Conservation (phyloP, 2,888 invertebrate species). For the Lasioglossum morio region DNA sequence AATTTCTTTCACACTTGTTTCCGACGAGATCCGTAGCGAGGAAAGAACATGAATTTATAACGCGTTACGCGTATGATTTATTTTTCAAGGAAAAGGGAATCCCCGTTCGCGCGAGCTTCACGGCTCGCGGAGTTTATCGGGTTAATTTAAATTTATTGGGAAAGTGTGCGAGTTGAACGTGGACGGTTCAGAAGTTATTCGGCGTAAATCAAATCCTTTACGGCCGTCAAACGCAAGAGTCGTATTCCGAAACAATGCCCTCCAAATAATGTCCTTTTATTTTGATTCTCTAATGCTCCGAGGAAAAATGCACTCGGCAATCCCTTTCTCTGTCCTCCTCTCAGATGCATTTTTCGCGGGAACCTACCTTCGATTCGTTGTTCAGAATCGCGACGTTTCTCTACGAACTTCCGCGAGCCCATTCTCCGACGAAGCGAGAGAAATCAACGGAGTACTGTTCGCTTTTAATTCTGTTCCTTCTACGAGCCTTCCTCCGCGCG, state of each 20-base stretch:
- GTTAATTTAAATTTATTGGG: constrained; percentile 60
- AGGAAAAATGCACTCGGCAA: constrained; percentile 51
- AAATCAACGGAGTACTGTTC: constrained; percentile 45
- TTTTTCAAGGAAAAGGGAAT: constrained; percentile 43
- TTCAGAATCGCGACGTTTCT: neutral
- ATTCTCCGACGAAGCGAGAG: constrained; percentile 9
- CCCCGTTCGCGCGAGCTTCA: constrained; percentile 24
- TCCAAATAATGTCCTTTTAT: constrained; percentile 41
- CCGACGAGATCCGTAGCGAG: neutral
- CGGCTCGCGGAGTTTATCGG: constrained; percentile 46
- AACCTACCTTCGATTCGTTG: neutral
- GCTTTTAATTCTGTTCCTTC: constrained; percentile 61
- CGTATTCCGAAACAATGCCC: constrained; percentile 61
- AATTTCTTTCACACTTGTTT: constrained; percentile 10
- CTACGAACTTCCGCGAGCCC: constrained; percentile 12
- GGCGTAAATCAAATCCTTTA: constrained; percentile 61
- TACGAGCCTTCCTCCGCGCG: constrained; percentile 56
- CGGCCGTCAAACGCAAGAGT: constrained; percentile 40
- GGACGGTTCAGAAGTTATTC: constrained; percentile 54
- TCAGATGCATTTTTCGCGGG: constrained; percentile 26
- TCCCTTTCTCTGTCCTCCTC: constrained; percentile 15
- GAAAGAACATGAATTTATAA: constrained; percentile 41
- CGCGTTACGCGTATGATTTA: constrained; percentile 48
- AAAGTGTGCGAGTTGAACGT: constrained; percentile 33
- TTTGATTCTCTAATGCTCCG: constrained; percentile 38